Evolutionary conservation across 2,113 vertebrate genomes (phyloP).

Genomic region (Rhombomys opimus): DNA sequence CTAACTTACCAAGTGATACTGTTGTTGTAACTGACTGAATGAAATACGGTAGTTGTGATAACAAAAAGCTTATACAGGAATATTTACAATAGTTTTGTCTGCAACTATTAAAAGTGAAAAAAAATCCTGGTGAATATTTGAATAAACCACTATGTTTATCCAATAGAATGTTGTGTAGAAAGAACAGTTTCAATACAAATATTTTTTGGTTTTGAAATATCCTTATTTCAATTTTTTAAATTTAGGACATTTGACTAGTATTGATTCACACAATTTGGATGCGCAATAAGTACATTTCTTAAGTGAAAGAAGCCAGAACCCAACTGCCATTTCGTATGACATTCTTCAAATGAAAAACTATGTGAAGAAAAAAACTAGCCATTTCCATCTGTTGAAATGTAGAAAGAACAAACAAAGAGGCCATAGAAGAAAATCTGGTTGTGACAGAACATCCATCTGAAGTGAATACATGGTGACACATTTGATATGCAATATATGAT

Average conservation of each 20-base stretch:
- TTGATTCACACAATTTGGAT: not conserved
- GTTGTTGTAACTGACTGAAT: not conserved
- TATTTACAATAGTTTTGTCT: not conserved
- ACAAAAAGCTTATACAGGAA: not conserved
- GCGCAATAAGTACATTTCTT: not conserved
- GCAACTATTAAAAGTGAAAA: not conserved
- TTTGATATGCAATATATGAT: not conserved
- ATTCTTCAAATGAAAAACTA: not conserved
- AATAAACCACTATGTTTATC: not conserved
- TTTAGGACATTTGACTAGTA: not conserved
- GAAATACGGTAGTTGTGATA: not conserved
- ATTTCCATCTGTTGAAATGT: not conserved
- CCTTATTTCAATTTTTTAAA: not conserved
- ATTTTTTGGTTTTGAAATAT: not conserved
- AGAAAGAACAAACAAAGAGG: not conserved
- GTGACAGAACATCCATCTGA: not conserved
- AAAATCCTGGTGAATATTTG: not conserved
- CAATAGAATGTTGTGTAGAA: not conserved
- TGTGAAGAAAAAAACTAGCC: not conserved
- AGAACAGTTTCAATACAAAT: not conserved
- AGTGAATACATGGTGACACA: not conserved
- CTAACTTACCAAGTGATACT: no score
- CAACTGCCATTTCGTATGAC: not conserved
- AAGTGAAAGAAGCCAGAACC: not conserved
- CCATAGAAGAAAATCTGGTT: not conserved